Percentiles rank a stretch among this genome's conserved stretches.
These are phyloP conservation scores for Dromius quadrimaculatus DNA, from an alignment of 2,888 invertebrate genomes.

Conservation along the genomic window DNA sequence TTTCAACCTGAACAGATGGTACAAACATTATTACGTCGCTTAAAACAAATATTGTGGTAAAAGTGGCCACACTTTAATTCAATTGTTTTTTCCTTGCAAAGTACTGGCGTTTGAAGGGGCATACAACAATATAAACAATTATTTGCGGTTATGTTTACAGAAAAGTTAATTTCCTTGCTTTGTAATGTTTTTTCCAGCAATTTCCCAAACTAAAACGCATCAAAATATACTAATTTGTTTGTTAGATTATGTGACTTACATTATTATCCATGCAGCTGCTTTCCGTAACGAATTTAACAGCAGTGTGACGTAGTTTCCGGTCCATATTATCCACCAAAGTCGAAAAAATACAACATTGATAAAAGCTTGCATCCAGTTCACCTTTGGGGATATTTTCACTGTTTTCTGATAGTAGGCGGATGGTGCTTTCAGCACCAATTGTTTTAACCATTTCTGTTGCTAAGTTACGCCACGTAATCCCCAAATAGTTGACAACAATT, in stretches of 20 bases:
- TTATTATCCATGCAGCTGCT: conserved; percentile 40
- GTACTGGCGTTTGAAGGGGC: conserved; percentile 59
- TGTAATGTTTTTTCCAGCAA: conserved; percentile 59
- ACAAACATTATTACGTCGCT: conserved; percentile 58
- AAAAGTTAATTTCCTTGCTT: conserved; percentile 55
- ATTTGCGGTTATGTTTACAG: conserved; percentile 43
- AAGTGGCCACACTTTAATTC: conserved; percentile 60
- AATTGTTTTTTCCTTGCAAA: conserved; percentile 56
- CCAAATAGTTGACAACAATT: conserved; percentile 67
- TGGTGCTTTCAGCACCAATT: conserved; percentile 71
- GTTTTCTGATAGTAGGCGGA: conserved; percentile 71
- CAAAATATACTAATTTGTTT: conserved; percentile 52
- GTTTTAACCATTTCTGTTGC: conserved; percentile 72
- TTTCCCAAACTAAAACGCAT: conserved; percentile 60
- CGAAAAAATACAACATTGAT: conserved; percentile 70
- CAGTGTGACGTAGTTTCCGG: conserved; percentile 33
- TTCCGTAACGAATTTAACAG: conserved; percentile 53
- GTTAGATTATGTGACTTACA: conserved; percentile 4
- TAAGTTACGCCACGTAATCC: conserved; percentile 72
- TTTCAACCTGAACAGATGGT: conserved; percentile 51
- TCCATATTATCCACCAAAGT: conserved; percentile 68
- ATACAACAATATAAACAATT: conserved; percentile 61
- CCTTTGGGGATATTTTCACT: conserved; percentile 70
- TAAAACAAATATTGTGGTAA: conserved; percentile 62
- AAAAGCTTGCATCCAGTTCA: conserved; percentile 73